Base-by-base conservation (phyloP, 2,113 vertebrate species). In the Tichodroma muraria region DNA sequence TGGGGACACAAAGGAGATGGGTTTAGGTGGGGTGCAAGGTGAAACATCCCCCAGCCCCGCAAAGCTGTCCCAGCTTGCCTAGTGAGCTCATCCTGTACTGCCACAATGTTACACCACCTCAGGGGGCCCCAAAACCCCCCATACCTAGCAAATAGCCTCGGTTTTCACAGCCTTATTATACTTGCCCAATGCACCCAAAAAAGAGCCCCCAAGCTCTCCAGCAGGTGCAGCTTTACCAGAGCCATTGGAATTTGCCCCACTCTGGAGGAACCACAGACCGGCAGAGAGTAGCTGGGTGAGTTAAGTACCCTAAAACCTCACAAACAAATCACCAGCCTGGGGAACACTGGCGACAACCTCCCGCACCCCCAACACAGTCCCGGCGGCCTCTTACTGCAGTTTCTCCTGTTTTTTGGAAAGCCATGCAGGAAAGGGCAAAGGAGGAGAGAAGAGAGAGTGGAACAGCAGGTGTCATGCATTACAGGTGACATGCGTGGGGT, bases 381-480 rank as follows among this genome's bases (percentile, higher is more conserved):
- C 57, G 0, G 61, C 44, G 5, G 63, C 40, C 10, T 80, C 96
- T 97, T 95, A 96, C 94, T 94, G 91, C 57, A 76, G 47, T 57
- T 88, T 87, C 90, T 97, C 92, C 93, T 95, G 61, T 40, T 63
- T 81, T 94, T 76, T 73, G 90, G 80, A 54, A 80, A 81, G 53
- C 60, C 94, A 89, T 92, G 95, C 95, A 68, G 65, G 70, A 66
- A 61, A 68, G 45, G 71, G 75, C 1, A 1, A 70, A 64, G 77
- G 80, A 45, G 37, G 37, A 92, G 69, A 94, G 88, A 65, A 92
- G 78, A 95, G 81, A 95, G 47, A 81, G 22, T 52, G 54, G 88
- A 77, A 59, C 24, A 63, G 60, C 47, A 23, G 9, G 4, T 19
- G 40, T 95, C 82, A 85, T 86, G 82, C 35, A 33, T 77, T 90